These are phyloP conservation scores for Odocoileus hemionus DNA, from an alignment of 2,113 vertebrate genomes.

Conservation along the genomic window DNA sequence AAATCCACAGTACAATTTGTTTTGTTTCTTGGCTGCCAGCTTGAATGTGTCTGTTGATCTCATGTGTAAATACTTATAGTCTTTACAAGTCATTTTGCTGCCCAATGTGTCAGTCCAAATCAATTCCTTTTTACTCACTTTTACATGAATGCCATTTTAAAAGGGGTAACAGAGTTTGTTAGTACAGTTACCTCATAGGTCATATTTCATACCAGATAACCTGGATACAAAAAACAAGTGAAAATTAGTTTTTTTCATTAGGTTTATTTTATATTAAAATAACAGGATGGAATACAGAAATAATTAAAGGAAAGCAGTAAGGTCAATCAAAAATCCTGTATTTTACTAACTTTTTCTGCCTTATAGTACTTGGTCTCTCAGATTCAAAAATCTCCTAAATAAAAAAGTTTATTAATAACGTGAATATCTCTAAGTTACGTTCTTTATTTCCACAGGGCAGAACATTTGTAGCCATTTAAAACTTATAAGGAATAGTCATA, in stretches of 20 bases:
- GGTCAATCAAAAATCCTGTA: neutral
- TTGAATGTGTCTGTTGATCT: neutral
- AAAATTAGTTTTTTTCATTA: neutral
- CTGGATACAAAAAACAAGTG: neutral
- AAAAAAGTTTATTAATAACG: neutral
- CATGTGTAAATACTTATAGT: neutral
- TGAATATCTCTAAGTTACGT: neutral
- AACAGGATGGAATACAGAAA: neutral
- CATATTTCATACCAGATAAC: neutral
- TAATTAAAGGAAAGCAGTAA: neutral
- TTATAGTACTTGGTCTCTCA: neutral
- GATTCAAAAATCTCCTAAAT: neutral
- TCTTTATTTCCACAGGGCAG: neutral
- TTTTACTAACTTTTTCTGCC: neutral
- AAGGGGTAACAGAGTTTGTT: neutral
- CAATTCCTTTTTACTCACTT: neutral
- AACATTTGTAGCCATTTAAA: neutral
- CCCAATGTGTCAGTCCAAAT: neutral
- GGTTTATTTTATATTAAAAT: neutral
- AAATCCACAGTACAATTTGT: neutral
- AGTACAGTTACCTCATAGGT: neutral
- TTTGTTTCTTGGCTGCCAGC: neutral
- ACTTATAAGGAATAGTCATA: neutral
- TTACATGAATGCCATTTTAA: neutral
- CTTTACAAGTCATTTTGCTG: neutral